A percentile compares a stretch with the other conserved stretches of the same genome.
These are phyloP conservation scores for Notothenia rossii DNA, from an alignment of 2,113 vertebrate genomes.

Conservation along the genomic window DNA sequence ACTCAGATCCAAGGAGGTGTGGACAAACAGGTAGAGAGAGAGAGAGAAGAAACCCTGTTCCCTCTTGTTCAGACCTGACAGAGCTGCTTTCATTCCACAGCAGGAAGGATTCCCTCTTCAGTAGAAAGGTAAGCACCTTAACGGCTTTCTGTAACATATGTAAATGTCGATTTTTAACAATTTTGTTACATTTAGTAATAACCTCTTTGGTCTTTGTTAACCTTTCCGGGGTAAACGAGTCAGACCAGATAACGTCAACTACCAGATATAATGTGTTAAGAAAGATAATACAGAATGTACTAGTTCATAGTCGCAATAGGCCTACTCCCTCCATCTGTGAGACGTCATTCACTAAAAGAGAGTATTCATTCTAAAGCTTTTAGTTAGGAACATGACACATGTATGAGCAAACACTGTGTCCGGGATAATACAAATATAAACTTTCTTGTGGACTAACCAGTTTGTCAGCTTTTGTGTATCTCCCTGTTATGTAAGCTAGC, in stretches of 20 bases:
- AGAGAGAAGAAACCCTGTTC: constrained; percentile 27
- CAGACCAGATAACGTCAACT: too few relatives aligned
- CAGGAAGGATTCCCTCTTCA: background rate
- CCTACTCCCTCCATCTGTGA: background rate
- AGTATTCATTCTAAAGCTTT: background rate
- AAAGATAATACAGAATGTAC: background rate
- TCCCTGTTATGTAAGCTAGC: background rate
- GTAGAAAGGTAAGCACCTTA: constrained; percentile 49
- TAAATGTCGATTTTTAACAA: background rate
- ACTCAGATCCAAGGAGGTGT: constrained; percentile 29
- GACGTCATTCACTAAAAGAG: too few relatives aligned
- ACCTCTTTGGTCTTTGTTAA: background rate
- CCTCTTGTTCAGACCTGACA: constrained; percentile 61
- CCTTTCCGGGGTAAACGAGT: background rate
- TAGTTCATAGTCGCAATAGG: background rate
- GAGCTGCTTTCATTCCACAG: constrained; percentile 12
- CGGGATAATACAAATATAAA: background rate
- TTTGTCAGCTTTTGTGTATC: constrained; percentile 14
- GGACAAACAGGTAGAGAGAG: constrained; percentile 25
- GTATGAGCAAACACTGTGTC: background rate
- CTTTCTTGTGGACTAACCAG: constrained; percentile 11
- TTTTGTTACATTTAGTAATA: background rate
- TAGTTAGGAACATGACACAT: background rate
- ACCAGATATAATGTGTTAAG: too few relatives aligned
- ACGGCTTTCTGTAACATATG: background rate